Evolutionary conservation across 2,797 vertebrate species (phyloP), one percentile per base, ranked within the genome.

Genomic region (Etheostoma nigrum): DNA sequence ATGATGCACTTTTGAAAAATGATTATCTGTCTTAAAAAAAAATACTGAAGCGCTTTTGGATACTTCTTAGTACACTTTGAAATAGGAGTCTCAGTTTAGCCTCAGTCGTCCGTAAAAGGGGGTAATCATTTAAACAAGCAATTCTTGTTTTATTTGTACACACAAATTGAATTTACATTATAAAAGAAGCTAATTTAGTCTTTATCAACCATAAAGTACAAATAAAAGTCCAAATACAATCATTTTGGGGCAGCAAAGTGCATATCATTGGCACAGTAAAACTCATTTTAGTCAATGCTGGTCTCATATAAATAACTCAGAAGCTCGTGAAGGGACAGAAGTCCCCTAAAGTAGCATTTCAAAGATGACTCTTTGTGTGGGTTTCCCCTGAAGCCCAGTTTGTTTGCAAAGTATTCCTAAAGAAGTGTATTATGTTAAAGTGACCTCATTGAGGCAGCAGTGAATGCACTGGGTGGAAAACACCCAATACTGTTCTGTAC

Each of bases 381-480:
- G 62, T 80, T 78, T 86, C 89, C 84, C 90, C 88, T 86, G 83
- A 91, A 92, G 87, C 82, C 84, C 79, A 83, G 83, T 85, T 86
- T 85, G 74, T 88, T 85, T 87, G 80, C 82, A 76, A 86, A 89
- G 83, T 76, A 85, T 87, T 90, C 81, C 70, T 90, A 88, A 92
- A 90, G 88, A 91, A 80, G 81, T 82, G 85, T 85, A 86, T 91
- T 79, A 79, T 89, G 89, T 91, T 90, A 78, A 92, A 87, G 92
- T 92, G 92, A 95, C 94, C 94, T 95, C 94, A 95, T 84, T 94
- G 93, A 95, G 93, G 94, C 90, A 92, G 94, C 93, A 88, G 91
- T 87, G 89, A 89, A 86, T 91, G 91, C 91, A 94, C 93, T 76
- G 88, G 91, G 89, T 81, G 83, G 72, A 78, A 84, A 84, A 84